Evolutionary conservation across 2,113 vertebrate species (phyloP).

Genomic region (Datnioides undecimradiatus): DNA sequence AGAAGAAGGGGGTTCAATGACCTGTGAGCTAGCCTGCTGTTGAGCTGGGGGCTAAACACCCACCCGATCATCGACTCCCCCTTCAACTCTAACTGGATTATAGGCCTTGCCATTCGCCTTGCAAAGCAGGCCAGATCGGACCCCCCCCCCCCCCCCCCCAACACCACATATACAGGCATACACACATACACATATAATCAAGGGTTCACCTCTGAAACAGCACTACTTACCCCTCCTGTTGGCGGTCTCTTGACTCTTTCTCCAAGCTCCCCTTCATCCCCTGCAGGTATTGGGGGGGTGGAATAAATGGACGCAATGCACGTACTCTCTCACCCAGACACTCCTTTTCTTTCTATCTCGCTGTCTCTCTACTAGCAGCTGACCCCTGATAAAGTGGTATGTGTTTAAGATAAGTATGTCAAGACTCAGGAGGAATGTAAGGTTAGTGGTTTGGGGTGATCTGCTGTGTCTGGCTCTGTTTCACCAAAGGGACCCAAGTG

Average conservation of each 20-base stretch:
- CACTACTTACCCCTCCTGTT: slow-evolving; percentile 13
- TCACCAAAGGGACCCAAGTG: slow-evolving; percentile 7
- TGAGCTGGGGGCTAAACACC: slow-evolving; percentile 67
- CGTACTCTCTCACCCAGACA: not conserved
- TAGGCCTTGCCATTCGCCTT: slow-evolving; percentile 51
- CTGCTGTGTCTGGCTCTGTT: slow-evolving; percentile 48
- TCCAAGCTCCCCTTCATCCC: slow-evolving; percentile 17
- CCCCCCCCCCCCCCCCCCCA: not conserved
- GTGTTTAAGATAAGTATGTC: slow-evolving; percentile 77
- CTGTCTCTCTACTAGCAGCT: slow-evolving; percentile 55
- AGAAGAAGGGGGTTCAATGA: slow-evolving; percentile 65
- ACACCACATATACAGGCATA: slow-evolving; percentile 4
- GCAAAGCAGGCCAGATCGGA: slow-evolving; percentile 33
- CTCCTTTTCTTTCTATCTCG: not conserved
- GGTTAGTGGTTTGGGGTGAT: slow-evolving; percentile 61
- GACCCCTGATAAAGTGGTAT: slow-evolving; percentile 78
- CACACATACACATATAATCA: slow-evolving; percentile 24
- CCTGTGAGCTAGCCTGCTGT: slow-evolving; percentile 75
- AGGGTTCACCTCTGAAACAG: slow-evolving; percentile 55
- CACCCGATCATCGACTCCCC: slow-evolving; percentile 14
- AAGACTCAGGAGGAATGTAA: slow-evolving; percentile 67
- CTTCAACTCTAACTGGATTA: slow-evolving; percentile 68
- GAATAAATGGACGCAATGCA: not conserved
- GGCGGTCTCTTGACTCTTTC: slow-evolving; percentile 25
- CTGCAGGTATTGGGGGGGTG: slow-evolving; percentile 39